Percentiles rank a stretch among this genome's conserved stretches.
Evolutionary conservation across 2,797 vertebrate species (phyloP).

Genomic region (Acanthopagrus latus): DNA sequence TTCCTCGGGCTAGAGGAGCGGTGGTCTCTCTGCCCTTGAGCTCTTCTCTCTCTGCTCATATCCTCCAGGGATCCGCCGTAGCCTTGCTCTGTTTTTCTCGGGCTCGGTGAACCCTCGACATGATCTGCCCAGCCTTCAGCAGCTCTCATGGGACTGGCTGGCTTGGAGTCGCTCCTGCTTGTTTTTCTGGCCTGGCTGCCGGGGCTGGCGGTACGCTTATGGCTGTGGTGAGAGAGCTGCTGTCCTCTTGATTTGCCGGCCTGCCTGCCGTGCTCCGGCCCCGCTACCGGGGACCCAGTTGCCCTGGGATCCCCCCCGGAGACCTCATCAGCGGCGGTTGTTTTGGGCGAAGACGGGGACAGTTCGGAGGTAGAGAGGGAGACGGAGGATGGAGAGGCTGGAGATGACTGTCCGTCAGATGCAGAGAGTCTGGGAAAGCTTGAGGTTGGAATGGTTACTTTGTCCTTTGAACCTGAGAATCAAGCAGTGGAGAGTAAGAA

Average conservation of each 20-base stretch:
- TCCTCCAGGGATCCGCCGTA: conserved; percentile 73
- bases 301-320: conserved; percentile 57
- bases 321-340: conserved; percentile 81
- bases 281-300: conserved; percentile 64
- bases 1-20: conserved; percentile 87
- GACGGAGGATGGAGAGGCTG: conserved; percentile 86
- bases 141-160: conserved; percentile 81
- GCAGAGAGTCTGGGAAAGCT: conserved; percentile 85
- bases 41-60: conserved; percentile 58
- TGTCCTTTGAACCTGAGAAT: conserved; percentile 90
- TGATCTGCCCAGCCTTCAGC: conserved; percentile 57
- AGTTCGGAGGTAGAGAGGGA: conserved; percentile 84
- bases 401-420: conserved; percentile 88
- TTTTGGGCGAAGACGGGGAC: conserved; percentile 81
- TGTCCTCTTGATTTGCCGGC: conserved; percentile 71
- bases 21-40: conserved; percentile 58
- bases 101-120: conserved; percentile 66
- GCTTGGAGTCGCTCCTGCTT: conserved; percentile 72
- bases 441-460: conserved; percentile 87
- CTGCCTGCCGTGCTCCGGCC: conserved; percentile 62
- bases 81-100: conserved; percentile 63
- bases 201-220: conserved; percentile 77
- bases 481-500: conserved; percentile 46
- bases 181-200: conserved; percentile 72
- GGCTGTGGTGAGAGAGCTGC: conserved; percentile 72